Base-by-base conservation (phyloP, 1,140 invertebrate genomes). In the Rhagoletis zephyria region DNA sequence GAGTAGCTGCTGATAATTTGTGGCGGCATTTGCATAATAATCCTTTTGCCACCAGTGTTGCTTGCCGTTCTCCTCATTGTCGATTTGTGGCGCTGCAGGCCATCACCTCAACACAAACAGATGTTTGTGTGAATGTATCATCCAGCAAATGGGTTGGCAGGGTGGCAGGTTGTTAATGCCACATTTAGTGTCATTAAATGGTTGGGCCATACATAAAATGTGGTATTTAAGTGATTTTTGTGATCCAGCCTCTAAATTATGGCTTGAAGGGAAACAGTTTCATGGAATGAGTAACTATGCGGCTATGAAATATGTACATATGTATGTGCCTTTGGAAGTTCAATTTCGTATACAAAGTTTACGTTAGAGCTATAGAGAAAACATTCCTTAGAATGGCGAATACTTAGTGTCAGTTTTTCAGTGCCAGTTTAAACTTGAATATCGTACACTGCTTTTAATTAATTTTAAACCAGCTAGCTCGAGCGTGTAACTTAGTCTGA, bases 131-230 rank as follows among this genome's bases (percentile, higher is more conserved):
- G 51, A 7, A 10, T 56, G 51, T 56, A 10, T 56, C 5, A 16
- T 3, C 0, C 30, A 30, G 30, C 67, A 56, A 2, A 61, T 85
- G 81, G 85, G 64, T 19, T 67, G 85, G 85, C 70, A 51, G 85
- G 85, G 63, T 64, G 85, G 19, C 87, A 77, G 30, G 30, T 59
- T 87, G 85, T 88, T 86, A 88, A 88, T 88, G 87, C 63, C 63
- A 63, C 42, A 88, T 74, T 86, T 74, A 88, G 64, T 88, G 87
- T 85, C 87, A 86, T 88, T 88, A 88, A 88, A 56, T 81, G 74
- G 74, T 81, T 45, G 74, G 30, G n/a, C 48, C 56, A 51, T 48
- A 64, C 87, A 86, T 67, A 61, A 86, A 87, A 61, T 86, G n/a
- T 51, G 45, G 10, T 48, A 10, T 81, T n/a, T 81, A 81, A 81